A percentile compares a stretch with the other conserved stretches of the same genome.
Conservation (phyloP, 2,113 vertebrate species). For the Callaeas wilsoni region DNA sequence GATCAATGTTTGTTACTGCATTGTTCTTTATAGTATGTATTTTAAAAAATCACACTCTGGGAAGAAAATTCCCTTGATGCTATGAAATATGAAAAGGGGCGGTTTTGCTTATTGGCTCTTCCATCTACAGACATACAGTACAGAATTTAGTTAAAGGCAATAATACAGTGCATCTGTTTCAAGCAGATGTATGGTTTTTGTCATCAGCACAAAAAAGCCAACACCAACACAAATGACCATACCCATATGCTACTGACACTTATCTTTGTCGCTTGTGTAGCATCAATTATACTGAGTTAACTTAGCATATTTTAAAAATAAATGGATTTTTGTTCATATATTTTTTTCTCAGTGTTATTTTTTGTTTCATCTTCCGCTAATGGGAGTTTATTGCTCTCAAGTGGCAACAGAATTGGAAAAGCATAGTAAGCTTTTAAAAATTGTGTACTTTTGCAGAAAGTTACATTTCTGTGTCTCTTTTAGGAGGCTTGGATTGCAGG, state of each 20-base stretch:
- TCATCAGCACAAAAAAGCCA: constrained; percentile 9
- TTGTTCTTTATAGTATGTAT: not conserved
- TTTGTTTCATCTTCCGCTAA: not conserved
- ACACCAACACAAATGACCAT: constrained; percentile 29
- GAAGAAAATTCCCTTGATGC: constrained; percentile 6
- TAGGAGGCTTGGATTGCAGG: not conserved
- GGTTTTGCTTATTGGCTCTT: constrained; percentile 15
- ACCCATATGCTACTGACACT: constrained; percentile 19
- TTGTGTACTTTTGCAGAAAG: not conserved
- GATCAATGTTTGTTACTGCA: not conserved
- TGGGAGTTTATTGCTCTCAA: not conserved
- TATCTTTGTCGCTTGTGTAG: not conserved
- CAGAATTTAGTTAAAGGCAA: constrained; percentile 30
- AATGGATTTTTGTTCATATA: not conserved
- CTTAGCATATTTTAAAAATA: not conserved
- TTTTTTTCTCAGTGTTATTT: not conserved
- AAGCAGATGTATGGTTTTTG: constrained; percentile 14
- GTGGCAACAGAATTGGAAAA: not conserved
- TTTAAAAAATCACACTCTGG: not conserved
- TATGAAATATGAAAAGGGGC: not conserved
- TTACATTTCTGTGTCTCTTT: not conserved
- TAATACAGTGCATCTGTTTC: constrained; percentile 25
- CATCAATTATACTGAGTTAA: not conserved
- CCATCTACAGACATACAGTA: not conserved
- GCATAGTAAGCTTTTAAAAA: not conserved